Percentiles rank a stretch among this genome's conserved stretches.
These are phyloP conservation scores for Crotalus helleri DNA, from an alignment of 2,113 vertebrate genomes.

Conservation along the genomic window DNA sequence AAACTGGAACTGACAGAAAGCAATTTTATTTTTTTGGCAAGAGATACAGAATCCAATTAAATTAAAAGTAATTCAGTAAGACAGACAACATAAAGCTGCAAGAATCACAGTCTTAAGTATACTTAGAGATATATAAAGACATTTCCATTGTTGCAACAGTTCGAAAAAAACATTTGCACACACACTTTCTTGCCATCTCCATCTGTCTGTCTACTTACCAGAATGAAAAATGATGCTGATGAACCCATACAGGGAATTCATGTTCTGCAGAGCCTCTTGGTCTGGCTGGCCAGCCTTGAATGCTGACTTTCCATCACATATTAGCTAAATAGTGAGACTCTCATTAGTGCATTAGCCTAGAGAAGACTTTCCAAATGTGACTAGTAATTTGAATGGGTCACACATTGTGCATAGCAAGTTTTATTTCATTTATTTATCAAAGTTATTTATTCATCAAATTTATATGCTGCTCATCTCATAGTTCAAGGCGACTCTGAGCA, in stretches of 20 bases:
- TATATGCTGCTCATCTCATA: background rate
- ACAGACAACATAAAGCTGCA: conserved; percentile 54
- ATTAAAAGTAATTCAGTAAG: conserved; percentile 66
- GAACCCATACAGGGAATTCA: background rate
- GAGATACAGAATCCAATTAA: conserved; percentile 44
- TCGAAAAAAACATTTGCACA: background rate
- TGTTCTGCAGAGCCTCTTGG: background rate
- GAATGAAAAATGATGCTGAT: background rate
- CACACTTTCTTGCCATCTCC: background rate
- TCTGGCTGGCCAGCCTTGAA: background rate
- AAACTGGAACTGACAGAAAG: conserved; percentile 60
- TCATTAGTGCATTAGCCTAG: background rate
- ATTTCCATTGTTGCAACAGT: background rate
- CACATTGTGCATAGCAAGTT: background rate
- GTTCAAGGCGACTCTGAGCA: background rate
- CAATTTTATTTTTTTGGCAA: conserved; percentile 69
- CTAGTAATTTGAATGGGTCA: background rate
- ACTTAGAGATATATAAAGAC: background rate
- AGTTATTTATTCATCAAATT: background rate
- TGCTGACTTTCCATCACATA: background rate
- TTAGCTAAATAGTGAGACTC: background rate
- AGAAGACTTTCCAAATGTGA: background rate
- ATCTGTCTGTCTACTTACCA: background rate
- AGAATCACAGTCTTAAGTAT: background rate
- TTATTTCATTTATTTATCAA: background rate